Percentiles rank a stretch among this genome's conserved stretches.
phyloP scores from a whole-genome alignment of 2,888 invertebrate genomes.

The Cephus nigrinus region DNA sequence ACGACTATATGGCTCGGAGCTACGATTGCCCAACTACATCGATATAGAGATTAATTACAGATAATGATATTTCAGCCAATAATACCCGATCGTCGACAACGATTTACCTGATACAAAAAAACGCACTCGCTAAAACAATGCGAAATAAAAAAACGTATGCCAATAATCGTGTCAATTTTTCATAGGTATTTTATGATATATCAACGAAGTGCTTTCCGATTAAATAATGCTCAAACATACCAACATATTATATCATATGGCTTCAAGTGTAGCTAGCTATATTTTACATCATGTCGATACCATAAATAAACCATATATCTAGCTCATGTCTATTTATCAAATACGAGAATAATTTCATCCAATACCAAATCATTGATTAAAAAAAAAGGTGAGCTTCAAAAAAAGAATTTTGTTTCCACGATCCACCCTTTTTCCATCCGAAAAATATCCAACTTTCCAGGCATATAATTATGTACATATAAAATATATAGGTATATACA shows the following conservation, averaged over 20 bases:
- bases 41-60: neutral
- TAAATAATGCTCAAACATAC: neutral
- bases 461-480: neutral
- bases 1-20: neutral
- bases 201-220: neutral
- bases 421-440: neutral
- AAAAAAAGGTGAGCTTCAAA: neutral
- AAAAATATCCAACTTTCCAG: neutral
- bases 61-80: neutral
- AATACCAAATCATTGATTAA: neutral
- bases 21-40: neutral
- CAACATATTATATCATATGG: neutral
- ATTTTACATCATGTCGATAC: neutral
- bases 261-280: neutral
- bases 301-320: neutral
- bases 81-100: neutral
- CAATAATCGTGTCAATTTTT: neutral
- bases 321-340: neutral
- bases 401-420: neutral
- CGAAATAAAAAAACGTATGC: neutral
- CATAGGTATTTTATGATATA: neutral
- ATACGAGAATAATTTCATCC: neutral
- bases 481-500: neutral
- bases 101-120: neutral
- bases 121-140: neutral